phyloP scores from a whole-genome alignment of 2,797 vertebrate species.

The Numenius phaeopus region DNA sequence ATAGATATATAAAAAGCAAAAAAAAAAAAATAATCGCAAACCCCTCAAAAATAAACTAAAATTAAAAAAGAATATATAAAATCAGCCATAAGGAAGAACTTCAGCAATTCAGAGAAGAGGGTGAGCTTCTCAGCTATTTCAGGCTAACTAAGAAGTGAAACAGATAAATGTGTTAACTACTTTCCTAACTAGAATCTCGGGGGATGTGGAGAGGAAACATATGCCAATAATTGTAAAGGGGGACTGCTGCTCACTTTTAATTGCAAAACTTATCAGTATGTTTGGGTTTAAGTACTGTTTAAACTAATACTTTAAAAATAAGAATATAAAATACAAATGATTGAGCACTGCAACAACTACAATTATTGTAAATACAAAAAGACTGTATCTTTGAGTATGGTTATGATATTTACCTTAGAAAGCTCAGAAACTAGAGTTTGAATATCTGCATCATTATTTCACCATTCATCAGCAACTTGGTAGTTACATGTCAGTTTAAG shows the following conservation, averaged over 20 bases:
- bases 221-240: neutral
- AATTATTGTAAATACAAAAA: neutral
- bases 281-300: neutral
- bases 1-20: neutral
- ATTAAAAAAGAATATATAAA: neutral
- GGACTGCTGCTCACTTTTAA: constrained; percentile 17
- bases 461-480: neutral
- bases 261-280: neutral
- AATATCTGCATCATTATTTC: neutral
- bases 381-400: neutral
- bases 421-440: neutral
- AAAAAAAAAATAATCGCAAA: neutral
- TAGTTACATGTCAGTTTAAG: neutral
- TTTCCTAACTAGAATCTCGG: neutral
- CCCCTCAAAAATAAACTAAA: no score
- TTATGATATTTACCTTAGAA: neutral
- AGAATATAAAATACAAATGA: neutral
- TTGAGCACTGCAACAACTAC: neutral
- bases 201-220: neutral
- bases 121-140: neutral
- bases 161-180: neutral
- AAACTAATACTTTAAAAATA: neutral
- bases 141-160: constrained; percentile 19
- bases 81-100: neutral
- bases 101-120: neutral